Evolutionary conservation across 1,140 invertebrate species (phyloP).

Genomic region (Trichoplusia ni): DNA sequence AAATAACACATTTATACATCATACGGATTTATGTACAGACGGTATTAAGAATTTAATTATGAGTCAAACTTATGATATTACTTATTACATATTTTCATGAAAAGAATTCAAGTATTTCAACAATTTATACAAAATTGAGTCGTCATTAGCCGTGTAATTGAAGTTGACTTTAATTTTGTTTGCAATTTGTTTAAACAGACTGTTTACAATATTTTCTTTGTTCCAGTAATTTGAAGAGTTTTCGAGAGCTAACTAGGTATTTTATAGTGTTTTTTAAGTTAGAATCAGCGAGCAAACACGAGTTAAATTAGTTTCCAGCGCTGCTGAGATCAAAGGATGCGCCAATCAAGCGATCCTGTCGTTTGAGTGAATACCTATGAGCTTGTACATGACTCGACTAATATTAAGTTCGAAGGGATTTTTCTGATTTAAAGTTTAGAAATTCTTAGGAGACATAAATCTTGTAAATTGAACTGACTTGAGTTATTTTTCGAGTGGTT

Average conservation of each 20-base stretch:
- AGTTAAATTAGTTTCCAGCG: slow-evolving; percentile 12
- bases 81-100: slow-evolving; percentile 26
- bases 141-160: slow-evolving; percentile 6
- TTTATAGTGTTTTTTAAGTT: slow-evolving; percentile 1
- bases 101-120: background rate
- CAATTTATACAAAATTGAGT: background rate
- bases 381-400: background rate
- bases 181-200: slow-evolving; percentile 1
- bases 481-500: too few relatives aligned
- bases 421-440: too few relatives aligned
- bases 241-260: background rate
- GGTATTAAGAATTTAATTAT: slow-evolving; percentile 52
- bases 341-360: slow-evolving; percentile 6
- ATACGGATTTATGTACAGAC: slow-evolving; percentile 53
- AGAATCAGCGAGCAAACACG: slow-evolving; percentile 1
- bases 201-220: slow-evolving; percentile 13
- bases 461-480: too few relatives aligned
- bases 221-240: slow-evolving; percentile 2
- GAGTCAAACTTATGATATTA: slow-evolving; percentile 34
- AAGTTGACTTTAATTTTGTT: slow-evolving; percentile 19
- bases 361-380: slow-evolving; percentile 1
- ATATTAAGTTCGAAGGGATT: background rate
- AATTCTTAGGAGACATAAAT: too few relatives aligned
- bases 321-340: background rate
- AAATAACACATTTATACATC: slow-evolving; percentile 58